Evolutionary conservation across 2,888 invertebrate species (phyloP).

Genomic region (Zaprionus lineosus): DNA sequence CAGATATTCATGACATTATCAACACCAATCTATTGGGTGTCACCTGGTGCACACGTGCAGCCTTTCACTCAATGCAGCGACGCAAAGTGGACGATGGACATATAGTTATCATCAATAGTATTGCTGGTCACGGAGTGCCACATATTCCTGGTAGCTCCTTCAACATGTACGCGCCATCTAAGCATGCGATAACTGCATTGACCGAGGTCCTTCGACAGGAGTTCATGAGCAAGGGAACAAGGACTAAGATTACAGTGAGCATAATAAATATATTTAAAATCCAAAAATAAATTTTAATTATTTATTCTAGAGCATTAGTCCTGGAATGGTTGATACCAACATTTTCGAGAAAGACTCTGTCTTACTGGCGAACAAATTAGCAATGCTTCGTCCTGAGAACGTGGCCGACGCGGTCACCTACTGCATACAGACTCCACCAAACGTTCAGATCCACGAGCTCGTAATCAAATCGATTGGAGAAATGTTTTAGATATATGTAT

Average conservation of each 20-base stretch:
- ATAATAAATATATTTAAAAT: too few species aligned
- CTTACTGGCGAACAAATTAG: conserved; percentile 2
- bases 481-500: conserved; percentile 16
- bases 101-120: conserved; percentile 83
- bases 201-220: conserved; percentile 77
- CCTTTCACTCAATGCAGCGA: conserved; percentile 83
- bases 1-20: conserved; percentile 72
- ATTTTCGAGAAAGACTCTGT: conserved; percentile 44
- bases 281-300: too few species aligned
- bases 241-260: conserved; percentile 67
- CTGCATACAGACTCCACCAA: conserved; percentile 65
- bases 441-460: conserved; percentile 53
- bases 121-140: conserved; percentile 72
- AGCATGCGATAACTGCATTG: conserved; percentile 75
- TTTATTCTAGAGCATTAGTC: conserved; percentile 63
- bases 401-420: conserved; percentile 66
- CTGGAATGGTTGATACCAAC: conserved; percentile 65
- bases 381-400: conserved; percentile 58
- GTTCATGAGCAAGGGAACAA: conserved; percentile 61
- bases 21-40: conserved; percentile 83
- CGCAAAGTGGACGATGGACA: conserved; percentile 83
- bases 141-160: conserved; percentile 48
- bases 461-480: conserved; percentile 39
- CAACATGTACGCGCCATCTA: conserved; percentile 77
- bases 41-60: conserved; percentile 83